Evolutionary conservation across 2,888 invertebrate genomes (phyloP), one percentile per base, ranked within the genome.

Genomic region (Myathropa florea): DNA sequence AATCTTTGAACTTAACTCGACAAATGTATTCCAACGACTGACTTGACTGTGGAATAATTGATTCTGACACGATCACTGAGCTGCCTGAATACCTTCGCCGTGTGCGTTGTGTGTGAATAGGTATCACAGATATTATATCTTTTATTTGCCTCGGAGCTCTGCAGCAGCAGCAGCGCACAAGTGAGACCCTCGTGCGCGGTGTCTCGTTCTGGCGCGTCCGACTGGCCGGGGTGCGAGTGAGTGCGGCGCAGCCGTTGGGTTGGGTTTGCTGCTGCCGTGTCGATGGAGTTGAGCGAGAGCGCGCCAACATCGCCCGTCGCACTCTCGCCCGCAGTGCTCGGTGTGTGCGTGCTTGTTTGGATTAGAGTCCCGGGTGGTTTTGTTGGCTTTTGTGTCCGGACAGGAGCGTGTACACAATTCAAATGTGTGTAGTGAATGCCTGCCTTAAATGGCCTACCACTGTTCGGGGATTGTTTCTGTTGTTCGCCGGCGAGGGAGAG

Each of bases 171-270:
- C 68, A 78, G 60, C 59, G 26, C 7, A 23, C 23, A 14, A 91
- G 89, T 89, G 89, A 89, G 89, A 89, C 90, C 90, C 89, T n/a
- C n/a, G 89, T 18, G 6, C n/a, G n/a, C 1, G 4, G 57, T 73
- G 72, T 88, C 88, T 88, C 88, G 63, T 70, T 73, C 33, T 77
- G 81, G 67, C 70, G 70, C 63, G 59, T 63, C 61, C 60, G 73
- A 55, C 70, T 64, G 1, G 12, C 0, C 12, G 65, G 23, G 80
- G 61, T 59, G 23, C 9, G 76, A 14, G 26, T 68, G 30, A 70
- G 72, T 24, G n/a, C 24, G 9, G 6, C 7, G 18, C 7, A 18
- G 18, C 7, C 46, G 46, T 76, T 64, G 70, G 83, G 59, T 63
- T 39, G 83, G 85, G 79, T 80, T 79, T 86, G n/a, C n/a, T n/a